Evolutionary conservation across 23 tunicate species (phyloP), one percentile per base, ranked within the genome.

Genomic region (Clavelina lepadiformis): DNA sequence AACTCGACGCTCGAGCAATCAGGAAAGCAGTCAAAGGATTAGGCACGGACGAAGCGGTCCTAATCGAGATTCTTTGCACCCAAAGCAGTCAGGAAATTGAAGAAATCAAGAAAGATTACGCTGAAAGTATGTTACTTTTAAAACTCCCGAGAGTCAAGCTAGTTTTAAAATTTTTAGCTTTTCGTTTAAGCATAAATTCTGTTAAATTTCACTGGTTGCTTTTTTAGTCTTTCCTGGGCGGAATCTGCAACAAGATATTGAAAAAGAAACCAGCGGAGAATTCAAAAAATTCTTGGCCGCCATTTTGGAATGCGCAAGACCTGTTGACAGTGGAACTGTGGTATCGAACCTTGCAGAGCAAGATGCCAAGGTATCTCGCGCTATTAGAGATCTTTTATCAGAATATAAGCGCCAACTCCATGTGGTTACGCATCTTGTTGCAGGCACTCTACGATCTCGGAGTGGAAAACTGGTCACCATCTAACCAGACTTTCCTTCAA

Each of bases 61-160:
- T 93, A 11, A 78, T 93, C 11, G 98, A 93, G 54, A 79, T 93
- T n/a, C 37, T 93, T 34, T 93, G 89, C 94, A 93, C 99, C 0
- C 82, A 93, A 62, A 50, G 68, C 0, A 79, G 82, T 54, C 59
- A 38, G 21, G 83, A 85, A 31, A 76, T 93, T 8, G 38, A 61
- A 0, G 75, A 84, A 11, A 93, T 93, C 58, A 85, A 79, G 47
- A 60, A 49, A 24, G 65, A 68, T n/a, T 93, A 93, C 65, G 29
- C 55, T 0, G 11, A 22, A 52, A 55, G 96, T 88, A 47, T 38
- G 85, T 60, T 41, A 41, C 49, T 41, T 41, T 15, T 8, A 41
- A 11, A 15, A n/a, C 18, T 11, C 15, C 23, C 60, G 60, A n/a
- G 8, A 20, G 15, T 20, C 8, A 41, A 41, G 49, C 15, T 41